These are phyloP conservation scores for Hemicrepidius hirtus DNA, from an alignment of 2,888 invertebrate genomes.

Conservation along the genomic window DNA sequence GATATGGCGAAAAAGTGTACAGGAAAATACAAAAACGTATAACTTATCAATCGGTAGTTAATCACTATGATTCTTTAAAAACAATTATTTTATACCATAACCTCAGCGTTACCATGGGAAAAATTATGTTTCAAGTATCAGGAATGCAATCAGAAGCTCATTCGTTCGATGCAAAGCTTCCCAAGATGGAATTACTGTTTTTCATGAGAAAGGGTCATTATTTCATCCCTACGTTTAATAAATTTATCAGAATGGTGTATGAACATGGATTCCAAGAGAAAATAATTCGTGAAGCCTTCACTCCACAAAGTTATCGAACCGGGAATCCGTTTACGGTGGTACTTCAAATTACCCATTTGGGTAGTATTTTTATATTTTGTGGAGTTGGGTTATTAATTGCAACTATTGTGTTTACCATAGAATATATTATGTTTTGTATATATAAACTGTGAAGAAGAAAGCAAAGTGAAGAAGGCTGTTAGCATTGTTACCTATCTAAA, in stretches of 20 bases:
- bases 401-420: not conserved
- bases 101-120: not conserved
- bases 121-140: no score
- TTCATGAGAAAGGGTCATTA: conserved; percentile 8
- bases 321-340: no score
- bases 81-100: not conserved
- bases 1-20: not conserved
- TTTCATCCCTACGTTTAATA: conserved; percentile 13
- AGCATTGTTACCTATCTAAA: no score
- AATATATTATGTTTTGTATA: no score
- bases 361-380: not conserved
- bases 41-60: not conserved
- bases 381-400: not conserved
- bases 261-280: not conserved
- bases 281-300: not conserved
- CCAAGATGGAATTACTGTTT: not conserved
- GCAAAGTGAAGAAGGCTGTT: no score
- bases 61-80: not conserved
- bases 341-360: not conserved
- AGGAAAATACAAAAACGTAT: not conserved
- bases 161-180: not conserved
- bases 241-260: not conserved
- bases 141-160: not conserved
- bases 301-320: no score
- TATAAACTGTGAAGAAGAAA: no score